phyloP scores from a whole-genome alignment of 92 coral and sea anemone genomes.

The Bergia puertoricense region DNA sequence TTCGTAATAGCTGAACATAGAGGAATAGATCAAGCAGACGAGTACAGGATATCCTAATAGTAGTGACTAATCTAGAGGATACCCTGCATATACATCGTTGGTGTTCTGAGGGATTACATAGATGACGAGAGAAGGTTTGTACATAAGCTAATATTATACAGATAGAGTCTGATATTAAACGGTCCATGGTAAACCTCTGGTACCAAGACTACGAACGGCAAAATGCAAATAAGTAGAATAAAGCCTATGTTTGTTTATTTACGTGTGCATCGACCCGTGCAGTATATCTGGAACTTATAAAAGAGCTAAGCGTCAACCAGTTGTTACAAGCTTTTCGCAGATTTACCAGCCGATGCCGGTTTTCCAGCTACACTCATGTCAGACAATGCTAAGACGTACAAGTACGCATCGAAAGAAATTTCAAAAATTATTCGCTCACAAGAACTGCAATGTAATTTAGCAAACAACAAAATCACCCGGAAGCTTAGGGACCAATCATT shows the following conservation, averaged over 20 bases:
- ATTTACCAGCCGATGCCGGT: constrained; percentile 20
- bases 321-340: constrained; percentile 24
- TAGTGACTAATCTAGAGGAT: no score
- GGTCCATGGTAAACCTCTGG: neutral
- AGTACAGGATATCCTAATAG: no score
- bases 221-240: constrained; percentile 16
- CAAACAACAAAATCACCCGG: constrained; percentile 5
- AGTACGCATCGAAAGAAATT: constrained; percentile 1
- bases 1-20: no score
- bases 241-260: constrained; percentile 34
- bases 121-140: no score
- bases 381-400: constrained; percentile 35
- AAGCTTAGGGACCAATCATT: neutral
- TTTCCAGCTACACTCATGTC: neutral
- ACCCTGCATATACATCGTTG: no score
- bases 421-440: neutral
- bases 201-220: neutral
- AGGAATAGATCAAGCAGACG: no score
- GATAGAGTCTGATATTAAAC: no score
- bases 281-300: constrained; percentile 32
- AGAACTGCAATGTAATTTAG: neutral
- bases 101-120: no score
- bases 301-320: neutral
- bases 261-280: constrained; percentile 57
- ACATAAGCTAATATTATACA: neutral